A percentile compares a stretch with the other conserved stretches of the same genome.
These are phyloP conservation scores for Reinhardtius hippoglossoides DNA, from an alignment of 2,113 vertebrate genomes.

Conservation along the genomic window DNA sequence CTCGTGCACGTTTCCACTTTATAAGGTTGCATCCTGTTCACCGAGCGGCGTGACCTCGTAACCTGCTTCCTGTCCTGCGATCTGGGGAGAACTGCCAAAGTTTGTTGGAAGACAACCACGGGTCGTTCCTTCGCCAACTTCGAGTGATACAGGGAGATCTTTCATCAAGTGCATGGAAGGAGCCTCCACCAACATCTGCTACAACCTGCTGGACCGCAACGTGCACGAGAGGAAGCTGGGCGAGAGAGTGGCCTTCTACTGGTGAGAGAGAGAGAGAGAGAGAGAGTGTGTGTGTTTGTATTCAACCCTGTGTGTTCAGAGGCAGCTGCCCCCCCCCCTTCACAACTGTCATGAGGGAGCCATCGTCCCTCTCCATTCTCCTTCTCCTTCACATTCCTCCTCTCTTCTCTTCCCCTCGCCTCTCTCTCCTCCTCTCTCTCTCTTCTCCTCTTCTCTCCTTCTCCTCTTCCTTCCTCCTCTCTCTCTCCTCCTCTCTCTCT, in stretches of 20 bases:
- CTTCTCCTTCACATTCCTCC: background rate
- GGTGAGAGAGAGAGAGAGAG: no score
- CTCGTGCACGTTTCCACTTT: no score
- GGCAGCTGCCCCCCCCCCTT: no score
- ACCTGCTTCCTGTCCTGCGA: no score
- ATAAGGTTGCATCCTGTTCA: no score
- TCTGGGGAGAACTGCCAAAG: slow-evolving; percentile 93
- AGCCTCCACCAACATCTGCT: slow-evolving; percentile 96
- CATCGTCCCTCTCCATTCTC: slow-evolving; percentile 26
- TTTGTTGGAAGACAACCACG: slow-evolving; percentile 90
- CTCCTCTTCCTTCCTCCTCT: no score
- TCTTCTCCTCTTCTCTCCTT: no score
- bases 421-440: no score
- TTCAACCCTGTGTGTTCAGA: no score
- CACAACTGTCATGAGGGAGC: slow-evolving; percentile 14
- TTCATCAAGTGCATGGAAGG: slow-evolving; percentile 96
- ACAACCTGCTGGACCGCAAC: slow-evolving; percentile 95
- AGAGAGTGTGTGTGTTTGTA: slow-evolving; percentile 15
- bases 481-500: no score
- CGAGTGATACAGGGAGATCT: slow-evolving; percentile 95
- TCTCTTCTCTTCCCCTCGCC: no score
- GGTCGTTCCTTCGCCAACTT: slow-evolving; percentile 95
- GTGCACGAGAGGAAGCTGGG: slow-evolving; percentile 91
- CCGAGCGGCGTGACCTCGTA: no score
- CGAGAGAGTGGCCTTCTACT: slow-evolving; percentile 95